Evolutionary conservation across 2,888 invertebrate genomes (phyloP).

Genomic region (Esperia sulphurella): DNA sequence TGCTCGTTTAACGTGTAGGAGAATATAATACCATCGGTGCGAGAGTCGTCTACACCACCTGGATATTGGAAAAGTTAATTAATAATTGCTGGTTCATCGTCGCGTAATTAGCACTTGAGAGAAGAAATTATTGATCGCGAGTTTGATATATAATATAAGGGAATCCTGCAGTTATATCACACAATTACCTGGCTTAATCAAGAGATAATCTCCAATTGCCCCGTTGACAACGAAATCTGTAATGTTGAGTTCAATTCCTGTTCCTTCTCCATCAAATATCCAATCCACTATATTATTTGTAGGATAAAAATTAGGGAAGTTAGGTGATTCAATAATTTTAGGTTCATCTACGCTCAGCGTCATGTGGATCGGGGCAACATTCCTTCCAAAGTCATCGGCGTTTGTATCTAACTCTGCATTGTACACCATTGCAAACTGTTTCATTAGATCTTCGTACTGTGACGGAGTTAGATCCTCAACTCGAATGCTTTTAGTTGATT

Average conservation of each 20-base stretch:
- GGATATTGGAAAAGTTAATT: neutral
- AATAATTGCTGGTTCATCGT: no score
- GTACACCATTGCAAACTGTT: constrained; percentile 33
- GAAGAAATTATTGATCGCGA: neutral
- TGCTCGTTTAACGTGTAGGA: constrained; percentile 41
- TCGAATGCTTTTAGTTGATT: constrained; percentile 12
- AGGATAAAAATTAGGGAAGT: constrained; percentile 49
- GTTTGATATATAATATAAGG: no score
- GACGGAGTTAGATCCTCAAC: constrained; percentile 32
- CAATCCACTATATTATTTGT: constrained; percentile 51
- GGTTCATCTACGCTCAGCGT: constrained; percentile 38
- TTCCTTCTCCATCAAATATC: constrained; percentile 56
- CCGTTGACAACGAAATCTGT: constrained; percentile 57
- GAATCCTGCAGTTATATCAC: no score
- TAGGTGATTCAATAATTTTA: constrained; percentile 44
- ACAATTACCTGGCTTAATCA: constrained; percentile 62
- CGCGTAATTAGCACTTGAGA: no score
- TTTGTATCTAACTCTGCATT: constrained; percentile 31
- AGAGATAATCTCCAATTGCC: constrained; percentile 50
- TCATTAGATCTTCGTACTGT: constrained; percentile 35
- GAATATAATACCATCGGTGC: constrained; percentile 52
- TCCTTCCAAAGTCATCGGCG: constrained; percentile 25
- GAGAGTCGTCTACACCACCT: constrained; percentile 50
- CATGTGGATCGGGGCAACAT: constrained; percentile 33
- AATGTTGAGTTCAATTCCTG: constrained; percentile 64